Conservation (phyloP, 1,140 invertebrate genomes). For the Pseudomyrmex cubaensis region DNA sequence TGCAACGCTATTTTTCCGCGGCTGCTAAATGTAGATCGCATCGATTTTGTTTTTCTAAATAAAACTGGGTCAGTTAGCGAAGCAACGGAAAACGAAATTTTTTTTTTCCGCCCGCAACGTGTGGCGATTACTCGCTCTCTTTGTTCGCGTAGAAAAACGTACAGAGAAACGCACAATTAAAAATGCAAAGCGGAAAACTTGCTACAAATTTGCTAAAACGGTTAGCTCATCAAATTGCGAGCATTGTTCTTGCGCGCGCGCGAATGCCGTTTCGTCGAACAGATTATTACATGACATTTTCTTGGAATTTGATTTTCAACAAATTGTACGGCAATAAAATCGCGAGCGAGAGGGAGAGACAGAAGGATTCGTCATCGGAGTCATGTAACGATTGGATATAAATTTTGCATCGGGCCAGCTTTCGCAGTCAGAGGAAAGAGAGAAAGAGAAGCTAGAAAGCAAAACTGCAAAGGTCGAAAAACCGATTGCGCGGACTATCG, state of each 20-base stretch:
- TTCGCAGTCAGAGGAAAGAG: background rate
- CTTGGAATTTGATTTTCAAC: conserved; percentile 3
- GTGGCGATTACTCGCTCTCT: too few species aligned
- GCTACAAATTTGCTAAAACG: too few species aligned
- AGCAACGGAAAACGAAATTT: too few species aligned
- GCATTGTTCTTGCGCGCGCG: background rate
- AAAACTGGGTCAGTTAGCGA: too few species aligned
- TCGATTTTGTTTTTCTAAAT: too few species aligned
- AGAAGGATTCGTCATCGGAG: conserved; percentile 26
- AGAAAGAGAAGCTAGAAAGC: too few species aligned
- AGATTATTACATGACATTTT: background rate
- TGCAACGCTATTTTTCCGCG: background rate
- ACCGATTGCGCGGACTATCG: conserved; percentile 31
- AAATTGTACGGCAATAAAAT: conserved; percentile 23
- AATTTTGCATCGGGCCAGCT: conserved; percentile 16
- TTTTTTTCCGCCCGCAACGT: too few species aligned
- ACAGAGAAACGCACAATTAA: too few species aligned
- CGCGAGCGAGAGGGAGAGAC: conserved; percentile 23
- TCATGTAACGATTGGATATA: conserved; percentile 45
- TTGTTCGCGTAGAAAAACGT: too few species aligned
- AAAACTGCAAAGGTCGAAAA: conserved; percentile 3
- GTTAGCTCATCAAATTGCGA: background rate
- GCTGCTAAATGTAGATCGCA: too few species aligned
- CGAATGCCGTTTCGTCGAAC: background rate
- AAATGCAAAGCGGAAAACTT: too few species aligned